These are phyloP conservation scores for Acrocephalus scirpaceus DNA, from an alignment of 2,797 vertebrate genomes.

Conservation along the genomic window DNA sequence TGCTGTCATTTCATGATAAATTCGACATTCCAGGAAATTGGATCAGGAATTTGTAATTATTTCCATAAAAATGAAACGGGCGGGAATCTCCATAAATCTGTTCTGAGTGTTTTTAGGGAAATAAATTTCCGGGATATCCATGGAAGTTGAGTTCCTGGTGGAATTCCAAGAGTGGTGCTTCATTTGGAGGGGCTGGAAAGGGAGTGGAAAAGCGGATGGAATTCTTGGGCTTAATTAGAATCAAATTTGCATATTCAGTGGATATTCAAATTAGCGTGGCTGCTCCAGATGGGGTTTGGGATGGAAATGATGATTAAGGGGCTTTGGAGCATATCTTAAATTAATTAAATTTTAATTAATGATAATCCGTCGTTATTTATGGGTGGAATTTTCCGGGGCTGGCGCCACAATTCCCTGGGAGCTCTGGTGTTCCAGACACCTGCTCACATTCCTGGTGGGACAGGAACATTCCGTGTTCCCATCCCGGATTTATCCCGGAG, in stretches of 20 bases:
- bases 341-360: neutral
- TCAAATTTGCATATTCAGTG: neutral
- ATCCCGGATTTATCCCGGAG: neutral
- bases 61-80: accelerated
- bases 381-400: accelerated
- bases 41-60: neutral
- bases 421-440: neutral
- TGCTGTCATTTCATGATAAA: neutral
- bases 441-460: neutral
- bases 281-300: neutral
- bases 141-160: neutral
- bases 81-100: neutral
- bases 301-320: neutral
- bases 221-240: neutral
- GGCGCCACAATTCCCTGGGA: neutral
- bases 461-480: neutral
- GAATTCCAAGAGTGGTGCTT: neutral
- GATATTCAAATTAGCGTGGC: neutral
- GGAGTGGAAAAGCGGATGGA: neutral
- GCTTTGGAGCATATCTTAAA: neutral
- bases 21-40: neutral
- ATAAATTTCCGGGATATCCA: neutral
- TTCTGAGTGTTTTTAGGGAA: neutral
- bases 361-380: neutral
- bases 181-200: neutral